Evolutionary conservation across 2,888 invertebrate species (phyloP).

Genomic region (Dasysyrphus albostriatus): DNA sequence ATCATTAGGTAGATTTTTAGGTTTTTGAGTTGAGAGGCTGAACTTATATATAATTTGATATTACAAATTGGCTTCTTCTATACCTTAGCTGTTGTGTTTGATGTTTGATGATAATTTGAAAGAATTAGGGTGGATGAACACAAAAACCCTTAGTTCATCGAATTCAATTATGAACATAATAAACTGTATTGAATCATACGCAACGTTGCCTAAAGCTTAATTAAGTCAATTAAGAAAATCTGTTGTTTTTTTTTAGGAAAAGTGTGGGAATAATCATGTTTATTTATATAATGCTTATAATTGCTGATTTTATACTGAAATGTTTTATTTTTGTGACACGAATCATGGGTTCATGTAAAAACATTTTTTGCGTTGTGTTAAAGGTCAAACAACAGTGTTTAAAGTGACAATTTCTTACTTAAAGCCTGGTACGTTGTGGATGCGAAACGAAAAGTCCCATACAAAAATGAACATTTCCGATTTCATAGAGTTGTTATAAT

Average conservation of each 20-base stretch:
- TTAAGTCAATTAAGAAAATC: constrained; percentile 67
- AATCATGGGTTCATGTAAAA: not conserved
- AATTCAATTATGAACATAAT: constrained; percentile 49
- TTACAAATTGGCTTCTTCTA: constrained; percentile 30
- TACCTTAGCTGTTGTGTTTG: not conserved
- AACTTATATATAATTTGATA: constrained; percentile 17
- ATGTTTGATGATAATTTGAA: not conserved
- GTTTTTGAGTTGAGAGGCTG: constrained; percentile 7
- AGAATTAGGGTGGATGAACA: not conserved
- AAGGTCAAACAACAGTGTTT: too few species aligned
- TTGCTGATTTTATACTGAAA: not conserved
- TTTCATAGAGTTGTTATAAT: too few species aligned
- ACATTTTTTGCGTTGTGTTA: too few species aligned
- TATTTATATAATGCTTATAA: not conserved
- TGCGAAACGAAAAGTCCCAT: too few species aligned
- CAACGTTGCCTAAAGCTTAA: constrained; percentile 37
- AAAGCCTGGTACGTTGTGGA: too few species aligned
- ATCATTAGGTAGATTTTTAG: constrained; percentile 4
- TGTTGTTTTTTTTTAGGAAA: constrained; percentile 22
- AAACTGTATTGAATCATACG: constrained; percentile 44
- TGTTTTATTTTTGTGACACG: not conserved
- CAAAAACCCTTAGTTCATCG: constrained; percentile 26
- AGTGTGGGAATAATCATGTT: not conserved
- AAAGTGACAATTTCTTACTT: too few species aligned
- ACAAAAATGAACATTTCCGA: too few species aligned